Percentiles rank a stretch among this genome's conserved stretches.
These are phyloP conservation scores for Galeopterus variegatus DNA, from an alignment of 2,113 vertebrate genomes.

Conservation along the genomic window DNA sequence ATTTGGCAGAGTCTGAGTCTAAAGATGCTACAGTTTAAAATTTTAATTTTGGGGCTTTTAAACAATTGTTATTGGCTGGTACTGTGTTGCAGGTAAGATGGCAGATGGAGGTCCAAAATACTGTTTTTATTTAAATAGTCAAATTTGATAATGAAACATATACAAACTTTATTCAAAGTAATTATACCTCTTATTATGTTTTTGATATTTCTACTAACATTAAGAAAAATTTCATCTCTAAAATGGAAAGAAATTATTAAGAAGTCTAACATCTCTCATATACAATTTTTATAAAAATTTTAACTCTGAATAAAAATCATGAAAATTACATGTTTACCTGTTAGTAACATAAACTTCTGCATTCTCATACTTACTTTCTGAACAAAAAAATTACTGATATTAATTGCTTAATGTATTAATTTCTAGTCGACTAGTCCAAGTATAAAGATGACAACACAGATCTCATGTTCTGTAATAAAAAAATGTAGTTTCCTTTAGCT, in stretches of 20 bases:
- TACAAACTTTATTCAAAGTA: not conserved
- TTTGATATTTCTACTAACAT: not conserved
- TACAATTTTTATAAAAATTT: not conserved
- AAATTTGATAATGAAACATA: not conserved
- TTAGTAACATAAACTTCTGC: not conserved
- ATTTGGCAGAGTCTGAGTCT: not conserved
- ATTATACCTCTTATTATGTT: not conserved
- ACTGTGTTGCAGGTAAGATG: not conserved
- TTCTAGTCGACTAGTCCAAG: not conserved
- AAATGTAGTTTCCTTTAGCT: not conserved
- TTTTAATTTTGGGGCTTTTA: constrained; percentile 16
- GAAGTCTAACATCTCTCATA: not conserved
- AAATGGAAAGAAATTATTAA: constrained; percentile 38
- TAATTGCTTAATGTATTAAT: not conserved
- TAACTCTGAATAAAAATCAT: not conserved
- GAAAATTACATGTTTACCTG: not conserved
- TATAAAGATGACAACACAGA: not conserved
- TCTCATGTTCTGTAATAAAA: not conserved
- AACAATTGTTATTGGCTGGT: not conserved
- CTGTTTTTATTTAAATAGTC: not conserved
- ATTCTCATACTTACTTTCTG: not conserved
- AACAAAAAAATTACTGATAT: not conserved
- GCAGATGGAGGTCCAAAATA: not conserved
- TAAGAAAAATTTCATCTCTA: not conserved
- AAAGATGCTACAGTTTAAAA: not conserved